These are phyloP conservation scores for Chouioia cunea DNA, from an alignment of 2,888 invertebrate species.

Conservation along the genomic window DNA sequence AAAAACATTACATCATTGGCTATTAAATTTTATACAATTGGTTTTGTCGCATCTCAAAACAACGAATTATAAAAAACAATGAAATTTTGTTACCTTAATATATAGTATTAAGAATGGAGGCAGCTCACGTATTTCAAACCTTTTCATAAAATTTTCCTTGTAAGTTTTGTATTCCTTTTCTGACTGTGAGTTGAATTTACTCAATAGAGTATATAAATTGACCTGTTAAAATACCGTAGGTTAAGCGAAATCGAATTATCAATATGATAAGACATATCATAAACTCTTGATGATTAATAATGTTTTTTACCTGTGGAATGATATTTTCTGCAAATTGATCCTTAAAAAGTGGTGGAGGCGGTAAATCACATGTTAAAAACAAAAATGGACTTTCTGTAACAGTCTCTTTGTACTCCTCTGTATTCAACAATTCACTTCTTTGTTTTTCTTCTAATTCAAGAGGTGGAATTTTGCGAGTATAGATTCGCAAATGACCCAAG, in stretches of 20 bases:
- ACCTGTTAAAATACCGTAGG: constrained; percentile 73
- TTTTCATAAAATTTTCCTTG: constrained; percentile 97
- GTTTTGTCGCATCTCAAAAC: neutral
- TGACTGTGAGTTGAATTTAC: constrained; percentile 94
- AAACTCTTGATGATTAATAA: neutral
- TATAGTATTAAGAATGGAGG: constrained; percentile 96
- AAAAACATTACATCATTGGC: constrained; percentile 45
- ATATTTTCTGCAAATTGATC: constrained; percentile 99
- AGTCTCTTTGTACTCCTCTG: constrained; percentile 89
- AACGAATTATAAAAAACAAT: constrained; percentile 10
- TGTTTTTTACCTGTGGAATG: constrained; percentile 88
- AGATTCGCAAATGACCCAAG: constrained; percentile 90
- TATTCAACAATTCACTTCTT: constrained; percentile 81
- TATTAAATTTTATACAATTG: constrained; percentile 8
- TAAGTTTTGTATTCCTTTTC: constrained; percentile 99
- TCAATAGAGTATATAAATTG: constrained; percentile 91
- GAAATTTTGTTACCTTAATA: constrained; percentile 76
- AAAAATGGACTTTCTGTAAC: constrained; percentile 93
- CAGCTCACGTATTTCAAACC: constrained; percentile 93
- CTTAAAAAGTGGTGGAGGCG: constrained; percentile 96
- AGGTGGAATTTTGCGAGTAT: constrained; percentile 92
- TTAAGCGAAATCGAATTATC: constrained; percentile 18
- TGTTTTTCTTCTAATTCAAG: constrained; percentile 92
- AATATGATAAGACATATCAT: constrained; percentile 4
- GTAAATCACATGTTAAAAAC: constrained; percentile 97